Evolutionary conservation across 2,888 invertebrate genomes (phyloP).

Genomic region (Lasioglossum zephyrum): DNA sequence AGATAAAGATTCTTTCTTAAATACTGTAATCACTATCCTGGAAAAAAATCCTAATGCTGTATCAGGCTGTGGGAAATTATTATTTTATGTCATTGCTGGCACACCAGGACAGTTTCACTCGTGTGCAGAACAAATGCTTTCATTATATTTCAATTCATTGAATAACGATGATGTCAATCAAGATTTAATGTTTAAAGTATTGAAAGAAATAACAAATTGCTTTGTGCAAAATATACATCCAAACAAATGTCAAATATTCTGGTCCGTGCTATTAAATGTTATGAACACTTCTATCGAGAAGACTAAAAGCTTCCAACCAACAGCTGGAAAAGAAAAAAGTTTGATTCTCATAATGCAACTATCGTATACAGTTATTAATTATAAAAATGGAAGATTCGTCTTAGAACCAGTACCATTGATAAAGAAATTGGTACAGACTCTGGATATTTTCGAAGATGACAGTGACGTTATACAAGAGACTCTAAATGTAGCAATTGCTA

Average conservation of each 20-base stretch:
- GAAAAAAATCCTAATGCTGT: conserved; percentile 89
- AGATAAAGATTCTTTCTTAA: conserved; percentile 91
- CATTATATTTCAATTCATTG: conserved; percentile 88
- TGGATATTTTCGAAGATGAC: conserved; percentile 69
- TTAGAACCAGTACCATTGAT: conserved; percentile 87
- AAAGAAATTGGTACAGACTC: conserved; percentile 83
- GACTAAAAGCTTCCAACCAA: conserved; percentile 60
- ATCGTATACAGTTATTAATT: conserved; percentile 87
- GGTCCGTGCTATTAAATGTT: conserved; percentile 86
- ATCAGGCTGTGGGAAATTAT: conserved; percentile 92
- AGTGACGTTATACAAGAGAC: conserved; percentile 67
- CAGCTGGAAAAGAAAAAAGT: conserved; percentile 58
- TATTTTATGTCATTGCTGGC: conserved; percentile 95
- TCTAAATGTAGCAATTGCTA: conserved; percentile 72
- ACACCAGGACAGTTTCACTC: conserved; percentile 94
- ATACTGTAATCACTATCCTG: conserved; percentile 89
- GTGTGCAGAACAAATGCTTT: conserved; percentile 90
- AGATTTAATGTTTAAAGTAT: conserved; percentile 87
- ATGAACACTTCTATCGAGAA: conserved; percentile 81
- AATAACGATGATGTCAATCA: conserved; percentile 84
- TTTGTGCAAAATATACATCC: conserved; percentile 87
- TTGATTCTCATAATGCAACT: conserved; percentile 87
- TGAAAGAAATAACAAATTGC: conserved; percentile 88
- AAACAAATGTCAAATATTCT: conserved; percentile 88
- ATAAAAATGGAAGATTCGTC: conserved; percentile 88